These are phyloP conservation scores for Poeciliopsis turrubarensis DNA, from an alignment of 2,113 vertebrate species.

Conservation along the genomic window DNA sequence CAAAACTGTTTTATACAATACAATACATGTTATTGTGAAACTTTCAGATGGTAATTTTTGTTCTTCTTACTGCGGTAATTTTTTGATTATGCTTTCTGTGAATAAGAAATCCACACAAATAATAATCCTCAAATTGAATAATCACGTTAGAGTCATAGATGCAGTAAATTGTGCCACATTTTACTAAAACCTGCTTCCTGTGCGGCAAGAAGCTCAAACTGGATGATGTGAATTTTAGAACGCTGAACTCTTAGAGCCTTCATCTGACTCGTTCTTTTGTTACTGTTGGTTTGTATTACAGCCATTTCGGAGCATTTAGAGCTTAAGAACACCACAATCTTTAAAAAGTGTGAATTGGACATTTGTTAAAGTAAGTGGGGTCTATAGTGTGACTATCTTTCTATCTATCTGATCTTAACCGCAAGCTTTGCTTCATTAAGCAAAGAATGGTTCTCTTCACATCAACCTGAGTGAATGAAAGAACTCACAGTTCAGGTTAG, in stretches of 20 bases:
- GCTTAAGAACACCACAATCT: not conserved
- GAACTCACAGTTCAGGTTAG: conserved; percentile 16
- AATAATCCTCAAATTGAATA: conserved; percentile 52
- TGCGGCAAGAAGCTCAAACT: not conserved
- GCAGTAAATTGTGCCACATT: conserved; percentile 27
- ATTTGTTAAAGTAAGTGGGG: not conserved
- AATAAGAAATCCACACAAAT: conserved; percentile 51
- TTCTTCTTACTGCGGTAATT: conserved; percentile 33
- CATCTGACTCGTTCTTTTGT: not conserved
- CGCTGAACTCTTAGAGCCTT: not conserved
- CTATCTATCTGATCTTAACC: not conserved
- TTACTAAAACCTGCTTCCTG: conserved; percentile 29
- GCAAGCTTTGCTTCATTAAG: not conserved
- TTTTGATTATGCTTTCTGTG: conserved; percentile 28
- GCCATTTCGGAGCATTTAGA: not conserved
- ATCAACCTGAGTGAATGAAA: not conserved
- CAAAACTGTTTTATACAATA: too few species aligned
- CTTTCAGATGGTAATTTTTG: conserved; percentile 36
- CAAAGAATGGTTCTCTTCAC: not conserved
- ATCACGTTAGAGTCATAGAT: conserved; percentile 48
- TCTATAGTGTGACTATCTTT: not conserved
- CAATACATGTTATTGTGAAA: too few species aligned
- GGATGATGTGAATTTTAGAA: not conserved
- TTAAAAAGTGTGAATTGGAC: not conserved
- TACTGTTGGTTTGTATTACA: not conserved